phyloP scores from a whole-genome alignment of 2,888 invertebrate genomes.

The Aphidius colemani region DNA sequence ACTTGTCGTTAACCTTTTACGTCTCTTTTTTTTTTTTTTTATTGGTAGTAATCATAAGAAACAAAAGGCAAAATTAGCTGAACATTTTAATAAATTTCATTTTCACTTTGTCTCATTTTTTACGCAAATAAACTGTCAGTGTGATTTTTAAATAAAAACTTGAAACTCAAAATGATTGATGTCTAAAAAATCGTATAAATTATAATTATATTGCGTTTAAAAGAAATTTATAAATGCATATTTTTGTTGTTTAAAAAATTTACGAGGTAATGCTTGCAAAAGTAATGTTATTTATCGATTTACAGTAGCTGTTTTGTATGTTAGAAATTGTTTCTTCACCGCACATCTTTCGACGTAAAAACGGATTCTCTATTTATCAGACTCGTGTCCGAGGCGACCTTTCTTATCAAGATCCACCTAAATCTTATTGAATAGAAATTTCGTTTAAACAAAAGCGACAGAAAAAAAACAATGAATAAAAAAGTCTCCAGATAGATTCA shows the following conservation, averaged over 20 bases:
- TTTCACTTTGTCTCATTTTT: neutral
- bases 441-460: conserved; percentile 12
- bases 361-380: conserved; percentile 19
- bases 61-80: conserved; percentile 27
- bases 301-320: too few species aligned
- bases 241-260: too few species aligned
- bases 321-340: conserved; percentile 24
- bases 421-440: conserved; percentile 22
- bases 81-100: conserved; percentile 30
- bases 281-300: too few species aligned
- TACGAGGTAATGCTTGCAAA: too few species aligned
- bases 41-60: conserved; percentile 30
- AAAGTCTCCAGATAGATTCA: neutral
- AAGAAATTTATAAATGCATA: too few species aligned
- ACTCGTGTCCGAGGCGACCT: conserved; percentile 12
- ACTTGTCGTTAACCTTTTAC: conserved; percentile 21
- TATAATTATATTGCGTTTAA: too few species aligned
- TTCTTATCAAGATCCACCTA: conserved; percentile 23
- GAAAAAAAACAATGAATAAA: neutral
- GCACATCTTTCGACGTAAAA: conserved; percentile 4
- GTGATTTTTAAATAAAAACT: too few species aligned
- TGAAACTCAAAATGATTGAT: too few species aligned
- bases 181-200: too few species aligned
- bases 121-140: too few species aligned
- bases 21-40: conserved; percentile 1